Base-by-base conservation (phyloP, 2,888 invertebrate species). In the Empis livida region DNA sequence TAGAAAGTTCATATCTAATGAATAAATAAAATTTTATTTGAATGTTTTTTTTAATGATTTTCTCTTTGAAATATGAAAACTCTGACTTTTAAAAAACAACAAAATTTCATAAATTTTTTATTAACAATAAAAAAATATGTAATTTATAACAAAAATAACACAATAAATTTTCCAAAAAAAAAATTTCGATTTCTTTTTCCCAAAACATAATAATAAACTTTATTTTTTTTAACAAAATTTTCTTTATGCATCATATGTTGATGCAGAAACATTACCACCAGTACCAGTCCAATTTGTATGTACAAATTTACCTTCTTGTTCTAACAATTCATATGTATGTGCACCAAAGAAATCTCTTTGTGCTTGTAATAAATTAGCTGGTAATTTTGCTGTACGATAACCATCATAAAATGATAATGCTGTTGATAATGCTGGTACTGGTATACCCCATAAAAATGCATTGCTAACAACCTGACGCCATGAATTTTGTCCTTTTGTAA, bases 271-370 rank as follows among this genome's bases (percentile, higher is more conserved):
- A 61, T 90, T 88, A 51, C 95, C 95, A 30, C 99, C 99, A 58
- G 89, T 90, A 13, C 99, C 99, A 10, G 97, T 99, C 99, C 99
- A 99, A 73, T 99, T 97, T 52, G 97, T 97, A 71, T 99, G 99
- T 4, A 91, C 78, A 64, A 85, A 96, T 56, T 78, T 79, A 5
- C 95, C 96, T 41, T 95, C 95, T 52, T 85, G 73, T 5, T 75
- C 76, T 46, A 92, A 69, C 46, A 95, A 68, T 71, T 99, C 96
- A 62, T 99, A 99, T 0, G 97, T 99, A 68, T 99, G 99, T 1
- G 99, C 97, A 2, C 99, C 99, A 63, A 99, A 99, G 67, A 94
- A 99, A 68, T 99, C 99, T 35, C 99, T 76, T 67, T 96, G 96
- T 0, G 97, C 94, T 77, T 97, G 97, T 49, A 97, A 73, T 49